Evolutionary conservation across 1,140 invertebrate species (phyloP).

Genomic region (Calliopsis andreniformis): DNA sequence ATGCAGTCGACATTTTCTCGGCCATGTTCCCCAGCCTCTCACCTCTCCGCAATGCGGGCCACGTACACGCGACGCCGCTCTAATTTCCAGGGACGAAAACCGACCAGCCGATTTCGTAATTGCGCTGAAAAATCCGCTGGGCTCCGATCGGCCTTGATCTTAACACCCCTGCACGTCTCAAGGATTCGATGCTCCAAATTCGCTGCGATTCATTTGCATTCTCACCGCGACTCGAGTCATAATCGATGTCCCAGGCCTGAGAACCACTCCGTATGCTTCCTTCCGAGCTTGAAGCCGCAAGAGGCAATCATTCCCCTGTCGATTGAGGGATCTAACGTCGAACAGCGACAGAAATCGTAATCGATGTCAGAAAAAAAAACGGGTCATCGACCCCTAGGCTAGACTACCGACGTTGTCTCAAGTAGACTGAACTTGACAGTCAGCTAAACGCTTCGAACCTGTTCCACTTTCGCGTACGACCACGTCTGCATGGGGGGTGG

Average conservation of each 20-base stretch:
- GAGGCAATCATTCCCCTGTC: too few species aligned
- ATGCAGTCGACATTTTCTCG: conserved; percentile 24
- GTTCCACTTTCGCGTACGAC: conserved; percentile 38
- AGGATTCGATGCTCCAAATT: not conserved
- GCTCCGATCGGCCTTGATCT: conserved; percentile 48
- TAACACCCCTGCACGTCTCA: conserved; percentile 14
- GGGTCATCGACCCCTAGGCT: not conserved
- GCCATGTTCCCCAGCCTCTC: not conserved
- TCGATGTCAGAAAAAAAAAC: not conserved
- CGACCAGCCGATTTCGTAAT: conserved; percentile 34
- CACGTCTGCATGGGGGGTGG: not conserved
- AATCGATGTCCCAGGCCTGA: too few species aligned
- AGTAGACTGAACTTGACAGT: conserved; percentile 32
- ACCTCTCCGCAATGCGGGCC: not conserved
- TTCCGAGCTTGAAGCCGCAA: too few species aligned
- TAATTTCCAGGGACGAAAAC: conserved; percentile 34
- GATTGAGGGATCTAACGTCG: too few species aligned
- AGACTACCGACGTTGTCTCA: not conserved
- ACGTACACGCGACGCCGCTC: conserved; percentile 10
- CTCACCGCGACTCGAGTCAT: too few species aligned
- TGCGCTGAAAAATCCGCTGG: conserved; percentile 24
- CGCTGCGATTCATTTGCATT: not conserved
- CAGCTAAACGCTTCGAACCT: conserved; percentile 27
- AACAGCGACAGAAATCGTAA: too few species aligned
- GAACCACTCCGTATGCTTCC: too few species aligned